Conservation (phyloP, 2,797 vertebrate genomes). For the Melanotaenia nigrans region DNA sequence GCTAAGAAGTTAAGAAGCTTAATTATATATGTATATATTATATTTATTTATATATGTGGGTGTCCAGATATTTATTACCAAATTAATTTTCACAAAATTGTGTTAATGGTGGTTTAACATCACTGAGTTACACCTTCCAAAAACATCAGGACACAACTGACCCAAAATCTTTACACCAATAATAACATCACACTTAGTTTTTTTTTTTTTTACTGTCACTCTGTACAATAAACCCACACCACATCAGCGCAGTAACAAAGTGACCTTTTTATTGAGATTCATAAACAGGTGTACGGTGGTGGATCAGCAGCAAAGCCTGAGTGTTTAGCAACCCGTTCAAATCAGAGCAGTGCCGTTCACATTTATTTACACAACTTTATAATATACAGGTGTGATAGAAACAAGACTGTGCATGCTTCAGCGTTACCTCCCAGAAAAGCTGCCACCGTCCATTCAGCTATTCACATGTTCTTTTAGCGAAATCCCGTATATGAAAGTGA, state of each 20-base stretch:
- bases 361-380: constrained; percentile 42
- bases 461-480: constrained; percentile 13
- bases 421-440: constrained; percentile 15
- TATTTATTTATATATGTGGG: too few relatives aligned
- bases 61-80: too few relatives aligned
- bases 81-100: too few relatives aligned
- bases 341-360: constrained; percentile 70
- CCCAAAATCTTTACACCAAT: too few relatives aligned
- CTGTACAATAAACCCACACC: constrained; percentile 16
- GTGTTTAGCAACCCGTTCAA: constrained; percentile 83
- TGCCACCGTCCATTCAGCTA: constrained; percentile 10
- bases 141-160: too few relatives aligned
- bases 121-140: too few relatives aligned
- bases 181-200: too few relatives aligned
- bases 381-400: constrained; percentile 23
- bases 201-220: not conserved
- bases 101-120: too few relatives aligned
- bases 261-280: constrained; percentile 91
- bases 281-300: constrained; percentile 86
- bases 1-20: too few relatives aligned
- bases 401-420: constrained; percentile 45
- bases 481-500: constrained; percentile 8
- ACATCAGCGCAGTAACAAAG: constrained; percentile 82
- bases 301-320: constrained; percentile 87
- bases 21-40: too few relatives aligned